These are phyloP conservation scores for silkworm (Bombyx mori) DNA, from an alignment of 1,140 invertebrate species.

Conservation along the genomic window DNA sequence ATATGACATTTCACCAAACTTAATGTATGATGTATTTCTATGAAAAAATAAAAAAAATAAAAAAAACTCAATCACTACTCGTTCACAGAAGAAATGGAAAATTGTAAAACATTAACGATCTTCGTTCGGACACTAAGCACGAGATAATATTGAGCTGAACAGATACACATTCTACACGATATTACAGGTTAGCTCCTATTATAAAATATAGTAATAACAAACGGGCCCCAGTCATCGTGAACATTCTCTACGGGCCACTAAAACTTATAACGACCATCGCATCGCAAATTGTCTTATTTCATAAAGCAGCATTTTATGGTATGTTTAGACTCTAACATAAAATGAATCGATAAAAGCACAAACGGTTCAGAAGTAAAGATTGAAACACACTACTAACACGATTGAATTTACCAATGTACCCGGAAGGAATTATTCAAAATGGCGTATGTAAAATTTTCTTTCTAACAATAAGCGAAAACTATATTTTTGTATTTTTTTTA, in stretches of 20 bases:
- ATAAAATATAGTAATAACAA: slow-evolving; percentile 20
- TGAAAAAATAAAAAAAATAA: too few species aligned
- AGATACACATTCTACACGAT: not conserved
- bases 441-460: not conserved
- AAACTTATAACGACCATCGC: slow-evolving; percentile 16
- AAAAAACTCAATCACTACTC: too few species aligned
- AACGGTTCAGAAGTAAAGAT: too few species aligned
- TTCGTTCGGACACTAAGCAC: not conserved
- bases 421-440: not conserved
- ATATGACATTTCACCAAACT: too few species aligned
- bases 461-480: too few species aligned
- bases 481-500: too few species aligned
- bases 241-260: slow-evolving; percentile 12
- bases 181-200: not conserved
- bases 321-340: slow-evolving; percentile 16
- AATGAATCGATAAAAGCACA: not conserved
- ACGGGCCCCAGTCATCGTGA: slow-evolving; percentile 9
- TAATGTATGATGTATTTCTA: too few species aligned
- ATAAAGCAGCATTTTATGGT: slow-evolving; percentile 20
- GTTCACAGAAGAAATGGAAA: too few species aligned
- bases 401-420: not conserved
- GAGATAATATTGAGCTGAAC: not conserved
- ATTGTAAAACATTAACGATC: too few species aligned
- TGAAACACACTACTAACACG: too few species aligned
- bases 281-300: slow-evolving; percentile 20